Evolutionary conservation across 1,140 invertebrate genomes (phyloP).

Genomic region (Drosophila pachea): DNA sequence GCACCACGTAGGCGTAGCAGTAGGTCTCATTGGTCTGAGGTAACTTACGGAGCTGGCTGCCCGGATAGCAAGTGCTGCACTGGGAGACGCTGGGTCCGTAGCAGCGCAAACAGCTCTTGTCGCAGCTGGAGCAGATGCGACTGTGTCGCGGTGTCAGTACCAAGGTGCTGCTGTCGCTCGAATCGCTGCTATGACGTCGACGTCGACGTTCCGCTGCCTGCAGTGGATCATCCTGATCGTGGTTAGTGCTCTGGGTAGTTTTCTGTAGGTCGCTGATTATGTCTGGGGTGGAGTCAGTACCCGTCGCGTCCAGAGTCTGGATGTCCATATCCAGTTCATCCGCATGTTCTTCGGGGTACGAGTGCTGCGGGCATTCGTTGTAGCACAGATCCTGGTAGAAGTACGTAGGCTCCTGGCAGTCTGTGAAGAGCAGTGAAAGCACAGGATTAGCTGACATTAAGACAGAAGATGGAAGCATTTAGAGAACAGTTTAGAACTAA

Average conservation of each 20-base stretch:
- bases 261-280: neutral
- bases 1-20: slow-evolving; percentile 68
- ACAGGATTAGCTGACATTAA: neutral
- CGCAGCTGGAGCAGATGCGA: slow-evolving; percentile 52
- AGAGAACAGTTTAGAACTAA: neutral
- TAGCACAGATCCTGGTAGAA: slow-evolving; percentile 63
- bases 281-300: neutral
- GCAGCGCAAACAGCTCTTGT: slow-evolving; percentile 60
- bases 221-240: slow-evolving; percentile 53
- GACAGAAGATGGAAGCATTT: neutral
- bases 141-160: slow-evolving; percentile 28
- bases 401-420: slow-evolving; percentile 55
- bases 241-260: slow-evolving; percentile 22
- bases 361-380: slow-evolving; percentile 61
- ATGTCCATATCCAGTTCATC: slow-evolving; percentile 29
- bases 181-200: slow-evolving; percentile 29
- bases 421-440: slow-evolving; percentile 43
- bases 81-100: slow-evolving; percentile 54
- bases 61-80: slow-evolving; percentile 64
- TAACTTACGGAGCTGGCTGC: slow-evolving; percentile 63
- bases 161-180: slow-evolving; percentile 10
- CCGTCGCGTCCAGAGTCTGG: neutral
- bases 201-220: slow-evolving; percentile 64
- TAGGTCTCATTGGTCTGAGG: slow-evolving; percentile 55
- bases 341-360: slow-evolving; percentile 28